Percentiles rank a stretch among this genome's conserved stretches.
Conservation (phyloP, 1,140 invertebrate species). For the Atopsyche davidsoni region DNA sequence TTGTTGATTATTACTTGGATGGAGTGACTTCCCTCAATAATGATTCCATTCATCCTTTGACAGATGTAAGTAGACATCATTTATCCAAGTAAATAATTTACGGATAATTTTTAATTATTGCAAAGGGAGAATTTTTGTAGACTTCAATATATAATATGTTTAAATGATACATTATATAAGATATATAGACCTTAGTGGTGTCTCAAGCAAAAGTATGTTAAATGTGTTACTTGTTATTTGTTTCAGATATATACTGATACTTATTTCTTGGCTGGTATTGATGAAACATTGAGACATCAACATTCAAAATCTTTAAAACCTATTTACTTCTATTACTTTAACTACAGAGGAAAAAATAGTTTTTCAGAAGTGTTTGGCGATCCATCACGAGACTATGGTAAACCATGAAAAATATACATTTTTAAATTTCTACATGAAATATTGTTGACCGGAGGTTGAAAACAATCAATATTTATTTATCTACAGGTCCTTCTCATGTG, state of each 20-base stretch:
- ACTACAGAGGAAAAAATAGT: constrained; percentile 22
- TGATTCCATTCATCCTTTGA: constrained; percentile 32
- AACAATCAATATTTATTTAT: neutral
- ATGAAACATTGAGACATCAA: constrained; percentile 18
- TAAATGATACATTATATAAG: neutral
- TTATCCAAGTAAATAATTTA: neutral
- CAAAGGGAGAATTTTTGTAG: neutral
- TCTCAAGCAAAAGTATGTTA: too few relatives aligned
- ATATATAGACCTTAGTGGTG: neutral
- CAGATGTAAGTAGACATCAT: constrained; percentile 34
- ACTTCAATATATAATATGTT: neutral
- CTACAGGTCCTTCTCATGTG: constrained; percentile 21
- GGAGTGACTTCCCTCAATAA: constrained; percentile 31
- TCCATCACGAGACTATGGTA: constrained; percentile 25
- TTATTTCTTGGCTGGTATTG: constrained; percentile 19
- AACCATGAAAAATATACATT: neutral
- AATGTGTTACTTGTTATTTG: constrained; percentile 5
- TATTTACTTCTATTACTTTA: constrained; percentile 26
- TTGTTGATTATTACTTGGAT: constrained; percentile 33
- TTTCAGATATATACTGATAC: constrained; percentile 26
- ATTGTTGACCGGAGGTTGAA: neutral
- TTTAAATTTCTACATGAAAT: neutral
- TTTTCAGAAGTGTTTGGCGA: constrained; percentile 25
- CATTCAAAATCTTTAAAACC: constrained; percentile 7
- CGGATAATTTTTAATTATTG: neutral